Evolutionary conservation across 1,140 invertebrate genomes (phyloP).

Genomic region (Nasonia giraulti): DNA sequence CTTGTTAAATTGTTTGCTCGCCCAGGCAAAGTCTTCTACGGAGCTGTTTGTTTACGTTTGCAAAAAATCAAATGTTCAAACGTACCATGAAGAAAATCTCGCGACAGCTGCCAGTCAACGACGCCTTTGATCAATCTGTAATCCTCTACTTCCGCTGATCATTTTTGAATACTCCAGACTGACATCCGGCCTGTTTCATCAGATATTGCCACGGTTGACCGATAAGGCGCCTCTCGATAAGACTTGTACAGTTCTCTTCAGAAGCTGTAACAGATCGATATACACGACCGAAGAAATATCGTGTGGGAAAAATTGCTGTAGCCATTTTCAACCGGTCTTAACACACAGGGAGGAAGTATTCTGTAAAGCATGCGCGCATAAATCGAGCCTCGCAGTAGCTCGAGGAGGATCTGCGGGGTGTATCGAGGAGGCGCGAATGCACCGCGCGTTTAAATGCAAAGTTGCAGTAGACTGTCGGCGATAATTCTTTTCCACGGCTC

Average conservation of each 20-base stretch:
- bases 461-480: neutral
- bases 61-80: too few relatives aligned
- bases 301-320: too few relatives aligned
- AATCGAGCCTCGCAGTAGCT: too few relatives aligned
- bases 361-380: too few relatives aligned
- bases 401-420: too few relatives aligned
- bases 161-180: neutral
- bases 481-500: slow-evolving; percentile 20
- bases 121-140: too few relatives aligned
- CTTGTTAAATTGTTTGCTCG: slow-evolving; percentile 68
- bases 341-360: too few relatives aligned
- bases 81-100: too few relatives aligned
- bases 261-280: too few relatives aligned
- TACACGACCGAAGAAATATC: too few relatives aligned
- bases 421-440: neutral
- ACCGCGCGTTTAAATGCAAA: slow-evolving; percentile 16
- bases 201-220: neutral
- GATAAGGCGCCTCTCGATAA: neutral
- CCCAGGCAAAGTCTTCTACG: neutral
- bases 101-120: too few relatives aligned
- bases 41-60: neutral
- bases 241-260: neutral
- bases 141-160: neutral
- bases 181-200: neutral
- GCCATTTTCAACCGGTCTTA: too few relatives aligned